Conservation (phyloP, 2,888 invertebrate species). For the Melieria crassipennis region DNA sequence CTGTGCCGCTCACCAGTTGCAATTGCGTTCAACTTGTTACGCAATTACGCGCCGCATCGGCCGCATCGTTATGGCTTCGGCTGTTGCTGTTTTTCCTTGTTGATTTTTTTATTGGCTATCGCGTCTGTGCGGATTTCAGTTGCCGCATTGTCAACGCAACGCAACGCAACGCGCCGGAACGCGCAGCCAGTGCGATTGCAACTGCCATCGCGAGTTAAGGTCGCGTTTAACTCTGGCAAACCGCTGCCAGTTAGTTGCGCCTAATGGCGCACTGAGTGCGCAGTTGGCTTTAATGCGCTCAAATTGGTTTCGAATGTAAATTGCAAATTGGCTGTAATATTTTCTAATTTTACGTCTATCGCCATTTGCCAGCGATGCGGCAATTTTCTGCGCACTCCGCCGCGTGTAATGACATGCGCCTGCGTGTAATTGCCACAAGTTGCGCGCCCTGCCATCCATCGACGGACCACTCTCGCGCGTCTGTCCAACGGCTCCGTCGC, state of each 20-base stretch:
- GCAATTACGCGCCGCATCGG: slow-evolving; percentile 36
- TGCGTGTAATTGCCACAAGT: slow-evolving; percentile 28
- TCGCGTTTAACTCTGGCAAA: too few species aligned
- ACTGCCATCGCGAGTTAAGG: neutral
- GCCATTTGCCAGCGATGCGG: neutral
- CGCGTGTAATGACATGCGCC: slow-evolving; percentile 28
- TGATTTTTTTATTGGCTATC: neutral
- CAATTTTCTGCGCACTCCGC: slow-evolving; percentile 1
- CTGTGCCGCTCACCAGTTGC: slow-evolving; percentile 9
- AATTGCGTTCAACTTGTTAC: slow-evolving; percentile 32
- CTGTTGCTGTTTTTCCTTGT: neutral
- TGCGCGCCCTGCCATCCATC: neutral
- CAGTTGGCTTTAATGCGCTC: slow-evolving; percentile 20
- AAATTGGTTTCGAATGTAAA: slow-evolving; percentile 47
- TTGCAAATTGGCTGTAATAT: slow-evolving; percentile 48
- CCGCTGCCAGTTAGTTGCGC: too few species aligned
- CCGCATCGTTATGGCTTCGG: slow-evolving; percentile 1
- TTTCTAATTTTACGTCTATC: slow-evolving; percentile 38
- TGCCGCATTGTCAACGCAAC: too few species aligned
- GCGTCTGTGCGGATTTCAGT: too few species aligned
- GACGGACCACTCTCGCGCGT: too few species aligned
- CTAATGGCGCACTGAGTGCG: too few species aligned
- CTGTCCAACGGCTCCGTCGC: too few species aligned
- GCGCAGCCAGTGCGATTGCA: neutral
- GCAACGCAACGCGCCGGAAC: too few species aligned